Conservation (phyloP, 2,888 invertebrate genomes). For the Ellobium chinense region DNA sequence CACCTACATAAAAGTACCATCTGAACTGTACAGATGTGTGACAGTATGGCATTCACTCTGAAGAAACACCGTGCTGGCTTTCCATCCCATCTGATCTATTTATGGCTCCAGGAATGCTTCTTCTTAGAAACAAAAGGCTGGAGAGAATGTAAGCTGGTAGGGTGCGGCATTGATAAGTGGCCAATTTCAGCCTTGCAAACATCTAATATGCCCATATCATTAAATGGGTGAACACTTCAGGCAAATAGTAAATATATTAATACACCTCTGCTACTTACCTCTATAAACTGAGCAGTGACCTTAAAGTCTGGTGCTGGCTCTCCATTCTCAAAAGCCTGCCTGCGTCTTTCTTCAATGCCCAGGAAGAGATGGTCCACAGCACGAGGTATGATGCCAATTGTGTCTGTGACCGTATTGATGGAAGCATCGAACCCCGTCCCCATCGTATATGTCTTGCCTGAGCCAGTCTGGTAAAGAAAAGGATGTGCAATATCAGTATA, state of each 20-base stretch:
- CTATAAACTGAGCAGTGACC: constrained; percentile 94
- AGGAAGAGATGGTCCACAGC: constrained; percentile 95
- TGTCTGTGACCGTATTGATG: constrained; percentile 80
- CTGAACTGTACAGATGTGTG: too few species aligned
- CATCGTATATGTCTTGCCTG: constrained; percentile 99
- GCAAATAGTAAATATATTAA: too few species aligned
- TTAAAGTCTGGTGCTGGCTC: constrained; percentile 87
- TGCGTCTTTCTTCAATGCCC: constrained; percentile 81
- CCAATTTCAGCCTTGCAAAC: too few species aligned
- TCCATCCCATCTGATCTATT: too few species aligned
- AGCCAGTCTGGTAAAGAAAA: constrained; percentile 98
- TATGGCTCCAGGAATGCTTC: background rate
- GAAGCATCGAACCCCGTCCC: constrained; percentile 96
- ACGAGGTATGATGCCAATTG: constrained; percentile 94
- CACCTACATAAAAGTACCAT: too few species aligned
- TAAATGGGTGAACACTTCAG: too few species aligned
- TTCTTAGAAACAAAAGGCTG: background rate
- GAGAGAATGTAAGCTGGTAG: background rate
- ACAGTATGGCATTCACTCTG: too few species aligned
- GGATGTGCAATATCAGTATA: too few species aligned
- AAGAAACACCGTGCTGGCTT: too few species aligned
- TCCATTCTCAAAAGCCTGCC: constrained; percentile 83
- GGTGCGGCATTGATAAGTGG: too few species aligned
- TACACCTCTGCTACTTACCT: constrained; percentile 63
- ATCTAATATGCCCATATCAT: too few species aligned